These are phyloP conservation scores for Anthopleura sola DNA, from an alignment of 64 coral and sea anemone genomes.

Conservation along the genomic window DNA sequence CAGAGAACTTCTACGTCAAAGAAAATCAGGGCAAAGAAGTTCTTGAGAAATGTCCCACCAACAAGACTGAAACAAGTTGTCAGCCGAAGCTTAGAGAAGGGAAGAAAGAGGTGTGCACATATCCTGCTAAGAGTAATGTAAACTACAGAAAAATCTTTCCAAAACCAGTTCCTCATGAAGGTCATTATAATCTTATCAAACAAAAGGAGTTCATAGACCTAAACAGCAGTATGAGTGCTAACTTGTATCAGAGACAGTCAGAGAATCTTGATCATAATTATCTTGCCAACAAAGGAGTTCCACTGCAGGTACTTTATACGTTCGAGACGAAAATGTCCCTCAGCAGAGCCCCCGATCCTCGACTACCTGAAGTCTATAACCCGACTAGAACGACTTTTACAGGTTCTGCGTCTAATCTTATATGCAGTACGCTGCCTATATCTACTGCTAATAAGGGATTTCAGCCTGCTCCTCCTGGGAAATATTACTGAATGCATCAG, in stretches of 20 bases:
- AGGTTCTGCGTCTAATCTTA: not conserved
- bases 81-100: not conserved
- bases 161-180: not conserved
- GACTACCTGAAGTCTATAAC: constrained; percentile 1
- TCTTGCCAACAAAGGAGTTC: not conserved
- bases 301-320: not conserved
- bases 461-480: not conserved
- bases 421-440: constrained; percentile 10
- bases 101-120: not conserved
- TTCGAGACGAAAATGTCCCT: not conserved
- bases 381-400: constrained; percentile 16
- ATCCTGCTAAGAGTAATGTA: not conserved
- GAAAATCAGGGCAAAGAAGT: not conserved
- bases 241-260: not conserved
- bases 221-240: not conserved
- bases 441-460: not conserved
- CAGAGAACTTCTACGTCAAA: not conserved
- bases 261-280: not conserved
- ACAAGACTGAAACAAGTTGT: not conserved
- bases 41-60: not conserved
- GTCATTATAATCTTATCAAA: not conserved
- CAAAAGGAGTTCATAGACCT: not conserved
- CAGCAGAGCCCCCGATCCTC: not conserved
- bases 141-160: not conserved
- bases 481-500: not conserved